Evolutionary conservation across 2,113 vertebrate genomes (phyloP).

Genomic region (Oenanthe oenanthe): DNA sequence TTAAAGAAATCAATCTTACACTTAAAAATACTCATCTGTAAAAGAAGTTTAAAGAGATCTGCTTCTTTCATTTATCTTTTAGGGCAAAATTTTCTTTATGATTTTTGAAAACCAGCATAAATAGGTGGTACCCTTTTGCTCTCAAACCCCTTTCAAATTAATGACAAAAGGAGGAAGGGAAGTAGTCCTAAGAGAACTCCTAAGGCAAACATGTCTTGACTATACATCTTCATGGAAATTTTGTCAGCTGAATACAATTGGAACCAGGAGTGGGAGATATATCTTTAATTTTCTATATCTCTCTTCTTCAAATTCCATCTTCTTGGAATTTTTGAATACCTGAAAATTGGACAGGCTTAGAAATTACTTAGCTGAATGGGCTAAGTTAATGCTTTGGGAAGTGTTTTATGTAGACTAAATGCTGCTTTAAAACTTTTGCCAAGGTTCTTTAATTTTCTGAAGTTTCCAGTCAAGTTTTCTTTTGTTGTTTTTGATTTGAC

Average conservation of each 20-base stretch:
- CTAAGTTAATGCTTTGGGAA: not conserved
- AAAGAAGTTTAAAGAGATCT: not conserved
- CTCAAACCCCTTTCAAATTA: not conserved
- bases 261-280: not conserved
- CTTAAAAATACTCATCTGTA: not conserved
- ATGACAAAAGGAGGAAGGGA: not conserved
- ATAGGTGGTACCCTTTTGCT: not conserved
- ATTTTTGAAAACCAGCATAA: not conserved
- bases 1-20: not conserved
- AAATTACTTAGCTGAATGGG: not conserved
- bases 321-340: not conserved
- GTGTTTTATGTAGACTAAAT: not conserved
- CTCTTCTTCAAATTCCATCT: not conserved
- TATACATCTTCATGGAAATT: not conserved
- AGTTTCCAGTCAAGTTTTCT: not conserved
- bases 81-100: not conserved
- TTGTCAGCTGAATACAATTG: not conserved
- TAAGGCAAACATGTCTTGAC: rapidly evolving
- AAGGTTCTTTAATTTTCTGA: not conserved
- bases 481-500: not conserved
- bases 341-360: not conserved
- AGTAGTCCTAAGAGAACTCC: not conserved
- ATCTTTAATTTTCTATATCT: not conserved
- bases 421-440: not conserved
- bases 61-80: not conserved